Evolutionary conservation across 1,140 invertebrate species (phyloP).

Genomic region (Meloidogyne exigua): DNA sequence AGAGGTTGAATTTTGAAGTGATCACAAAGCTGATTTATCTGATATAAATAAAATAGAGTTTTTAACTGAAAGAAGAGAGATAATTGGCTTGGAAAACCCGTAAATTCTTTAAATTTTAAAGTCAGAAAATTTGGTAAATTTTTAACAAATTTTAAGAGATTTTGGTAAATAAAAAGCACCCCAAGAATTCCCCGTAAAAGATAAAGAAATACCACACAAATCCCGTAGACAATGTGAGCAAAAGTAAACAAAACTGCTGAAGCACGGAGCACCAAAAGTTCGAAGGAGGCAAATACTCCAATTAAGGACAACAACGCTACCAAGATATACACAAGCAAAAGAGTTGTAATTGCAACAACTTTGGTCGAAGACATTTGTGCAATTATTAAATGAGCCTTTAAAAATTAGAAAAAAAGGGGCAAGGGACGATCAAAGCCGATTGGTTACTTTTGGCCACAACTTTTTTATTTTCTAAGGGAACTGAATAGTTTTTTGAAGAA

Average conservation of each 20-base stretch:
- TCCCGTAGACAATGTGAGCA: slow-evolving; percentile 66
- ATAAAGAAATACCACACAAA: slow-evolving; percentile 62
- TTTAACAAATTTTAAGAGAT: too few relatives aligned
- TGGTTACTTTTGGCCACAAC: too few relatives aligned
- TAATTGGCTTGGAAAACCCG: too few relatives aligned
- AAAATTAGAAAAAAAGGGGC: not conserved
- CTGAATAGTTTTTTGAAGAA: too few relatives aligned
- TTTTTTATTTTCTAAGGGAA: too few relatives aligned
- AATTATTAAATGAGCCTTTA: slow-evolving; percentile 67
- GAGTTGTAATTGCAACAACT: slow-evolving; percentile 60
- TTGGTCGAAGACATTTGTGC: slow-evolving; percentile 68
- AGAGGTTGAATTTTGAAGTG: slow-evolving; percentile 24
- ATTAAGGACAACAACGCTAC: slow-evolving; percentile 19
- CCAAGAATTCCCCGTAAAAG: too few relatives aligned
- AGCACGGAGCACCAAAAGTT: slow-evolving; percentile 63
- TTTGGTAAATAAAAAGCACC: too few relatives aligned
- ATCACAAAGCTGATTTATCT: slow-evolving; percentile 20
- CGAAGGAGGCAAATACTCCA: slow-evolving; percentile 52
- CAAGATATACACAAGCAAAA: slow-evolving; percentile 47
- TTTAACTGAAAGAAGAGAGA: too few relatives aligned
- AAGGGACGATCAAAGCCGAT: too few relatives aligned
- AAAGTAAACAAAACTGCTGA: slow-evolving; percentile 63
- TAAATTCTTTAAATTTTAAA: too few relatives aligned
- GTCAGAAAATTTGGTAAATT: too few relatives aligned
- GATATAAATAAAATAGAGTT: not conserved